Evolutionary conservation across 2,888 invertebrate genomes (phyloP), one percentile per base, ranked within the genome.

Genomic region (Nymphalis polychloros): DNA sequence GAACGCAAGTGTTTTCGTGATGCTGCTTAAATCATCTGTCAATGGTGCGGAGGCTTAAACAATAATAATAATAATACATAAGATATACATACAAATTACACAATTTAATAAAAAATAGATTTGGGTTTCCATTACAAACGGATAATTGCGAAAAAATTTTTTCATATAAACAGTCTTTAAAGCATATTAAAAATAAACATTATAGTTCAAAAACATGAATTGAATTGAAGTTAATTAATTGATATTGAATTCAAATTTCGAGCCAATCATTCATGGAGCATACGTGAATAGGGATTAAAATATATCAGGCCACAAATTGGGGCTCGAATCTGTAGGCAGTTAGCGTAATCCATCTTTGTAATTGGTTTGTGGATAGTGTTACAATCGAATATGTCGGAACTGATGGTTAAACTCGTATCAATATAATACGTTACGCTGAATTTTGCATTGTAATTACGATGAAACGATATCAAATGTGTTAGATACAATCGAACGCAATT

Each of bases 281-380:
- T 81, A 83, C 85, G 85, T 85, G 84, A 86, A 85, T 83, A 77
- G 81, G 84, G 87, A 87, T 90, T 89, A 87, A 89, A 90, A 88
- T 89, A 86, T 88, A 88, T 87, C 80, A 84, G 81, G 75, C 82
- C 84, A 85, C 85, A 88, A 89, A 89, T 89, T 87, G 87, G 80
- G 82, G 82, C 81, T 81, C 84, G 80, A 86, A 86, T 85, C 83
- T 80, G 83, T 80, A 81, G 78, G 81, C 81, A 79, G 82, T 83
- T 85, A 83, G 78, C 76, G 85, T 89, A 86, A 89, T 90, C 88
- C 82, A 80, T 88, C 88, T 87, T 85, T 82, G 85, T 88, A 89
- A 90, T 89, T 89, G 88, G 84, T 85, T 89, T 84, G 82, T 74
- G 79, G 77, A 74, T 81, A 77, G 72, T 77, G 73, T 76, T 66